Percentiles rank a stretch among this genome's conserved stretches.
Conservation (phyloP, 1,140 invertebrate species). For the Aphaenogaster ashmeadi region DNA sequence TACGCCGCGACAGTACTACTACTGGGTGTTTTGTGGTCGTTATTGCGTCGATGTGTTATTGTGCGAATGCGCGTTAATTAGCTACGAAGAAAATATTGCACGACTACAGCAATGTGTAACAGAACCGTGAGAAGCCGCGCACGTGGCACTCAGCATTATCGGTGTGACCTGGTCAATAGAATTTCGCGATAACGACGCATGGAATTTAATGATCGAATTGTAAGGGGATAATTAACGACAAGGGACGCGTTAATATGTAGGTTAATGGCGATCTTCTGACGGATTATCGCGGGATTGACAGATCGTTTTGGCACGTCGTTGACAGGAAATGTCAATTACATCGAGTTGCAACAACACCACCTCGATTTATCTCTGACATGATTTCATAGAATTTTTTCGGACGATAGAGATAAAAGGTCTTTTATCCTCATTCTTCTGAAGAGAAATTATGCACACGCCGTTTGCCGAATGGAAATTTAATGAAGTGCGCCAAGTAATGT, state of each 20-base stretch:
- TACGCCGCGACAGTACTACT: background rate
- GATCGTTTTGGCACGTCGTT: slow-evolving; percentile 10
- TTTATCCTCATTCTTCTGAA: background rate
- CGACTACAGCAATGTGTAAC: background rate
- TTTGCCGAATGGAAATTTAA: slow-evolving; percentile 11
- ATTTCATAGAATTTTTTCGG: background rate
- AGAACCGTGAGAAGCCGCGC: slow-evolving; percentile 18
- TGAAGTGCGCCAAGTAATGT: slow-evolving; percentile 7
- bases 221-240: slow-evolving; percentile 49
- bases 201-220: slow-evolving; percentile 51
- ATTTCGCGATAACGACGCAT: slow-evolving; percentile 10
- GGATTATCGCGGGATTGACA: slow-evolving; percentile 17
- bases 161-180: slow-evolving; percentile 15
- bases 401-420: background rate
- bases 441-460: background rate
- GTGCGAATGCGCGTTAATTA: slow-evolving; percentile 24
- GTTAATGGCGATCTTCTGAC: background rate
- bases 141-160: background rate
- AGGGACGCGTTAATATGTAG: background rate
- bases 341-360: background rate
- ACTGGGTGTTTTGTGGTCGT: background rate
- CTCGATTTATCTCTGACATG: background rate
- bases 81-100: slow-evolving; percentile 30
- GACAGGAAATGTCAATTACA: slow-evolving; percentile 7
- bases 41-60: background rate